Evolutionary conservation across 2,888 invertebrate genomes (phyloP), one percentile per base, ranked within the genome.

Genomic region (Chrysolina oricalcia): DNA sequence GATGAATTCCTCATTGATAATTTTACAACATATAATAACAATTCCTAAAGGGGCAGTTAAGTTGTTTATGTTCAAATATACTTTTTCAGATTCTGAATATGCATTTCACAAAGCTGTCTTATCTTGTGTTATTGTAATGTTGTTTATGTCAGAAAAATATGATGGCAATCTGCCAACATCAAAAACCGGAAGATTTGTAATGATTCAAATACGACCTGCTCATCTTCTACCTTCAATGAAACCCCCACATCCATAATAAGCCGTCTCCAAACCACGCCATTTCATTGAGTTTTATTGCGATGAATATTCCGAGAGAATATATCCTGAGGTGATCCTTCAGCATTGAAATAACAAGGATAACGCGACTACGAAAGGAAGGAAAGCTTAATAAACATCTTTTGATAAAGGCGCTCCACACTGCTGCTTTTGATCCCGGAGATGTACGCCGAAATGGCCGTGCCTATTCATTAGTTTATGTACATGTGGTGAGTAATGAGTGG

Each of bases 331-430:
- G 67, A 67, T 67, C 50, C 27, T 27, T 50, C 27, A 27, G 50
- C 27, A 50, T 35, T 50, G 67, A 50, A 50, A 35, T 50, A 50
- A 35, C 50, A 67, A 27, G 67, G 50, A 50, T 67, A 50, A 65
- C 64, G 41, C 6, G 43, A 41, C 19, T 41, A 43, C 23, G 41
- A 50, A 15, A 68, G 27, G 35, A 68, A 48, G 35, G 48, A 35
- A 23, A 53, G 53, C 68, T 50, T 68, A 11, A 68, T 68, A 53
- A 68, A 53, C 68, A 68, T 68, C 53, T 68, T 35, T n/a, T 66
- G 21, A 41, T 48, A 66, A 56, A 56, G 23, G 56, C 56, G 23
- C 23, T 56, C 23, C 23, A 23, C 2, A 23, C 56, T 13, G 17
- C 23, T 56, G 56, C 56, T 23, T 56, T 56, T 56, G 56, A 56